Evolutionary conservation across 2,888 invertebrate genomes (phyloP).

Genomic region (Atethmia centrago): DNA sequence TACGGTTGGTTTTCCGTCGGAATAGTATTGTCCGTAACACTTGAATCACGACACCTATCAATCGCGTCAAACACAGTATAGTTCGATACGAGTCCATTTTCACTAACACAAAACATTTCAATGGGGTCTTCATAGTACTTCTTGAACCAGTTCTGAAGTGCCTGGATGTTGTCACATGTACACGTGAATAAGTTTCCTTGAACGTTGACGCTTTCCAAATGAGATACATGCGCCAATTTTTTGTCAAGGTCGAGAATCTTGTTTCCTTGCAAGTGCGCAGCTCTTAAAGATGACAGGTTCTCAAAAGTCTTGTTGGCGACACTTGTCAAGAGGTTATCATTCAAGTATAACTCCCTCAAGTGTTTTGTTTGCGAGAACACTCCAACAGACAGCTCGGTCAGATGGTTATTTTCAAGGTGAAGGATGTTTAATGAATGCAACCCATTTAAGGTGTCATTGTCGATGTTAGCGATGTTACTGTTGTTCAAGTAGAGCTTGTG

Average conservation of each 20-base stretch:
- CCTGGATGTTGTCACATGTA: constrained; percentile 92
- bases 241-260: constrained; percentile 93
- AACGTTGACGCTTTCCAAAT: constrained; percentile 92
- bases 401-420: constrained; percentile 94
- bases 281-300: constrained; percentile 93
- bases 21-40: constrained; percentile 89
- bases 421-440: constrained; percentile 93
- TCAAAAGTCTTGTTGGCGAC: constrained; percentile 94
- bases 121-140: constrained; percentile 91
- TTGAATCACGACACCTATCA: constrained; percentile 87
- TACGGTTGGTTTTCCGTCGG: constrained; percentile 90
- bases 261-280: constrained; percentile 94
- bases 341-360: constrained; percentile 94
- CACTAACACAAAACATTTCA: constrained; percentile 92
- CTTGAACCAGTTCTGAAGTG: constrained; percentile 92
- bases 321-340: constrained; percentile 94
- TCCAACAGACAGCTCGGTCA: constrained; percentile 93
- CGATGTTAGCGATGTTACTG: constrained; percentile 93
- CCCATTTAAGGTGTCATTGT: constrained; percentile 95
- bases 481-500: constrained; percentile 94
- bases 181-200: constrained; percentile 95
- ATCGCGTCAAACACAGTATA: constrained; percentile 87
- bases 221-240: constrained; percentile 91
- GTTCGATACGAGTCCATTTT: constrained; percentile 84
- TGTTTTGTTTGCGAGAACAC: constrained; percentile 95